Conservation (phyloP, 1,140 invertebrate genomes). For the Chelonus insularis region DNA sequence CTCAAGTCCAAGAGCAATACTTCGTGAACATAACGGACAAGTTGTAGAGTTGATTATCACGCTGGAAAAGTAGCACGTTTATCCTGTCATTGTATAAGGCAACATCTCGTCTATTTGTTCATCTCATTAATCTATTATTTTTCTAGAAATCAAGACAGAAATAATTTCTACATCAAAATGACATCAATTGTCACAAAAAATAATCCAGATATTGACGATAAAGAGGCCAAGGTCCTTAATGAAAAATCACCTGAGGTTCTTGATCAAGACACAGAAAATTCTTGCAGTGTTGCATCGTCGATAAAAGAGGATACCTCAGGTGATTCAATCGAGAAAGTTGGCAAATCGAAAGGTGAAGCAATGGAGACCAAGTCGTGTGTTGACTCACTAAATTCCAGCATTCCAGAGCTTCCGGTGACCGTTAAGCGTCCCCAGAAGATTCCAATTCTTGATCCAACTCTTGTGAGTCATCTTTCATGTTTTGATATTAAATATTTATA, state of each 20-base stretch:
- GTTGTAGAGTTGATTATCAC: conserved; percentile 9
- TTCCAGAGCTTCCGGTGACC: neutral
- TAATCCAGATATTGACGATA: neutral
- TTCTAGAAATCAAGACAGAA: too few relatives aligned
- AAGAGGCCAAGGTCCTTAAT: conserved; percentile 24
- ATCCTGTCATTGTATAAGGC: neutral
- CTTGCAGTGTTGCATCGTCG: neutral
- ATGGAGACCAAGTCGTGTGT: neutral
- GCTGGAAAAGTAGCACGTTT: neutral
- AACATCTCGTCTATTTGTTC: neutral
- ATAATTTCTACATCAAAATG: neutral
- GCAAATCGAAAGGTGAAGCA: neutral
- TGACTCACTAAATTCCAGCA: conserved; percentile 4
- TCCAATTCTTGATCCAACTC: conserved; percentile 28
- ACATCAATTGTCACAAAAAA: neutral
- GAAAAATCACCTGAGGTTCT: neutral
- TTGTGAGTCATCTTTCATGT: conserved; percentile 14
- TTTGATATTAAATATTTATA: too few relatives aligned
- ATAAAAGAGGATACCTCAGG: neutral
- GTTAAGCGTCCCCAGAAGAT: conserved; percentile 24
- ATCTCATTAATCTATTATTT: too few relatives aligned
- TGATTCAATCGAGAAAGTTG: conserved; percentile 6
- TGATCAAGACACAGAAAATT: neutral
- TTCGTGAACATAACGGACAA: conserved; percentile 11
- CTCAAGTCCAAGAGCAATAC: neutral